Evolutionary conservation across 2,113 vertebrate genomes (phyloP), one percentile per base, ranked within the genome.

Genomic region (Ciconia maguari): DNA sequence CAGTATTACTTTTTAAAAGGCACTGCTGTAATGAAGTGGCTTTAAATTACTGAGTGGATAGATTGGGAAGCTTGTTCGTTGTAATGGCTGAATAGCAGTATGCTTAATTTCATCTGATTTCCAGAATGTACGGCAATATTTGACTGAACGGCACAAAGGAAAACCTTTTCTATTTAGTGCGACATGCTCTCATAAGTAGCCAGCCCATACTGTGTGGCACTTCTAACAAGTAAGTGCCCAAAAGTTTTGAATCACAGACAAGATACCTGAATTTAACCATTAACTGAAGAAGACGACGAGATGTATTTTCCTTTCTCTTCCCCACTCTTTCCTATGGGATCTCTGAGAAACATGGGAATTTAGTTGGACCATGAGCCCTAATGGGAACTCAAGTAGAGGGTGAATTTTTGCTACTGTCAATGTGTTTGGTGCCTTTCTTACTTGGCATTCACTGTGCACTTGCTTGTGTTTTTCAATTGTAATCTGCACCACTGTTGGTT

Each of bases 1-100:
- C 91, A 91, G 89, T 96, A 95, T 92, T 96, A 90, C 83, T 91
- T 97, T 89, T 82, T 76, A 87, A 91, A 94, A 94, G 62, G 74
- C 75, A 74, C 11, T 83, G 46, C 71, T 93, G 21, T 91, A 94
- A 95, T 93, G 83, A 95, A 96, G 66, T 92, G 69, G 36, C 91
- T 91, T 91, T 94, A 91, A 96, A 92, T 97, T 93, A 90, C 60
- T 57, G 57, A 85, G 74, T 83, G 72, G 58, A 91, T 82, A 29
- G 91, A 94, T 66, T 82, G 80, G 81, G 80, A 54, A 82, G 42
- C 46, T 75, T 86, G 61, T 80, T 95, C 38, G 1, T 90, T 94
- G 78, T 76, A 61, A 94, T 81, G 79, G 48, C 46, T 13, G 10
- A 41, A 65, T 42, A 94, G 54, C 51, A 71, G 13, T 26, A 2